These are phyloP conservation scores for Hydraecia micacea DNA, from an alignment of 2,888 invertebrate species.

Conservation along the genomic window DNA sequence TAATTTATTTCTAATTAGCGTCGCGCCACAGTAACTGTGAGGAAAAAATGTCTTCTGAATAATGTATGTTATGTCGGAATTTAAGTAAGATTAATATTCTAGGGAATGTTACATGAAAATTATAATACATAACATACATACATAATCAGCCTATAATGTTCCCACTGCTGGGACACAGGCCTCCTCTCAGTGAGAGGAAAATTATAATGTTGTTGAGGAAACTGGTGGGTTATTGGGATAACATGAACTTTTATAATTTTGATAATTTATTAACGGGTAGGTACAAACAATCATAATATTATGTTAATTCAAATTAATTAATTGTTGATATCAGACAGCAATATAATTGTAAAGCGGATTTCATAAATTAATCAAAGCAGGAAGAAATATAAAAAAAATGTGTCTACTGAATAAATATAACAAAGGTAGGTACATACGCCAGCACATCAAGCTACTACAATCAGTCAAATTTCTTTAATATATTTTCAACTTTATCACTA, in stretches of 20 bases:
- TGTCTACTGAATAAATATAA: not conserved
- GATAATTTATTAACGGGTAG: too few relatives aligned
- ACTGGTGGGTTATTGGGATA: not conserved
- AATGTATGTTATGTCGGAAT: slow-evolving; percentile 32
- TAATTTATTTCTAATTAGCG: slow-evolving; percentile 70
- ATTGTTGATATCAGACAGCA: not conserved
- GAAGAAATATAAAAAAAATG: not conserved
- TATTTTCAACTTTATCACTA: too few relatives aligned
- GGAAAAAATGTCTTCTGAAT: slow-evolving; percentile 54
- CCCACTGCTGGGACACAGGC: too few relatives aligned
- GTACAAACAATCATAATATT: too few relatives aligned
- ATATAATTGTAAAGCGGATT: not conserved
- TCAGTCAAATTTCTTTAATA: too few relatives aligned
- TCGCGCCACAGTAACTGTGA: slow-evolving; percentile 30
- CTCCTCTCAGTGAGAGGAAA: too few relatives aligned
- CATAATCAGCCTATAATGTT: too few relatives aligned
- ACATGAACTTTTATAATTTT: not conserved
- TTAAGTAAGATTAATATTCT: slow-evolving; percentile 37
- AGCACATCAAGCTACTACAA: too few relatives aligned
- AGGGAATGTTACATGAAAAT: slow-evolving; percentile 2
- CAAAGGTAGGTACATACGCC: too few relatives aligned
- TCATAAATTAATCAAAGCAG: not conserved
- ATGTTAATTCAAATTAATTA: too few relatives aligned
- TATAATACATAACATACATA: too few relatives aligned
- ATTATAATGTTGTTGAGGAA: slow-evolving; percentile 5